Conservation (phyloP, 2,888 invertebrate genomes). For the Nephrotoma guestfalica region DNA sequence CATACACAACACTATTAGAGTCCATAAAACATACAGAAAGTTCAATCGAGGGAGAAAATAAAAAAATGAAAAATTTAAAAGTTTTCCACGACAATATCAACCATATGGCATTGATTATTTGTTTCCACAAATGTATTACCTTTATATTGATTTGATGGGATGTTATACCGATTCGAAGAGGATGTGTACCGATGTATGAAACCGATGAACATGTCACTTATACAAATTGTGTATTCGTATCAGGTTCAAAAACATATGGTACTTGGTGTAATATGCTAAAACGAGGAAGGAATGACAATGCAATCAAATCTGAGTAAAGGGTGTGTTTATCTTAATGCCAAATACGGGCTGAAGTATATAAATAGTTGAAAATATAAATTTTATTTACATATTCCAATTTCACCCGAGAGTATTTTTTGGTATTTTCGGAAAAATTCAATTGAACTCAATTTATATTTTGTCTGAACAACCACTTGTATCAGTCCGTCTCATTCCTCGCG, state of each 20-base stretch:
- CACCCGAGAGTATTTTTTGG: neutral
- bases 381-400: neutral
- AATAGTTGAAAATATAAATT: neutral
- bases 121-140: neutral
- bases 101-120: neutral
- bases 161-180: neutral
- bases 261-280: neutral
- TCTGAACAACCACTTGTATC: neutral
- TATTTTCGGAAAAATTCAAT: neutral
- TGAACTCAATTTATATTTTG: neutral
- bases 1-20: too few relatives aligned
- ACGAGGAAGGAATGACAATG: neutral
- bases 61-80: neutral
- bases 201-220: neutral
- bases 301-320: neutral
- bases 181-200: neutral
- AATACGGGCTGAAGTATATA: neutral
- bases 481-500: neutral
- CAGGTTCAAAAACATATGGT: neutral
- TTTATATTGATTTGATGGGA: neutral
- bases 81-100: neutral
- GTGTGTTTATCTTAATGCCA: neutral
- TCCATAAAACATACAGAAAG: too few relatives aligned
- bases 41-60: neutral
- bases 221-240: neutral